Conservation (phyloP, 2,888 invertebrate genomes). For the Trissoscelio sp. region DNA sequence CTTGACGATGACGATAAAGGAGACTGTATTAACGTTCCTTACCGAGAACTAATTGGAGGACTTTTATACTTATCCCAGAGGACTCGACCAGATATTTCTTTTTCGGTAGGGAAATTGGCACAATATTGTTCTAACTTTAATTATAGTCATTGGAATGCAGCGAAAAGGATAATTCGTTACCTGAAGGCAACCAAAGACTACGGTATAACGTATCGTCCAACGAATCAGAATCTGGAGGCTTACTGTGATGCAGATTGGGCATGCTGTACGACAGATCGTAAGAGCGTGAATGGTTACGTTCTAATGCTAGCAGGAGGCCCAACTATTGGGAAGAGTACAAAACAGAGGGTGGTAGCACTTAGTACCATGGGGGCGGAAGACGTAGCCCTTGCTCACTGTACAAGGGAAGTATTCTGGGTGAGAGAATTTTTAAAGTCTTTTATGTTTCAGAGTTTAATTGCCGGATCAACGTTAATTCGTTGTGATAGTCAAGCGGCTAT, state of each 20-base stretch:
- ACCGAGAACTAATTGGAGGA: conserved; percentile 58
- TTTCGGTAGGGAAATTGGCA: conserved; percentile 29
- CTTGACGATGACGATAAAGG: conserved; percentile 13
- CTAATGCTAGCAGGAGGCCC: conserved; percentile 39
- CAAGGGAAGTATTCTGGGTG: conserved; percentile 46
- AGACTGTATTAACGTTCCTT: conserved; percentile 36
- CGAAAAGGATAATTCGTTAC: conserved; percentile 42
- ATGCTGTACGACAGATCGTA: conserved; percentile 24
- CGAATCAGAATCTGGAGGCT: conserved; percentile 12
- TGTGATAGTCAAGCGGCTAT: background rate
- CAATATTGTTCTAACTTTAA: conserved; percentile 26
- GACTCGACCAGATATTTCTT: conserved; percentile 65
- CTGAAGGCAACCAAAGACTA: conserved; percentile 32
- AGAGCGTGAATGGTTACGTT: conserved; percentile 50
- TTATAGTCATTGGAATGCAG: conserved; percentile 53
- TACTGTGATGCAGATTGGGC: conserved; percentile 60
- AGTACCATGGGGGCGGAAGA: conserved; percentile 64
- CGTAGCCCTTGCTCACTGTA: conserved; percentile 27
- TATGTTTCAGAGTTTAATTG: background rate
- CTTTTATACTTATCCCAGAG: conserved; percentile 56
- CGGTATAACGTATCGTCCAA: conserved; percentile 10
- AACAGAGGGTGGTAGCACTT: conserved; percentile 43
- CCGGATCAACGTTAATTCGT: too few species aligned
- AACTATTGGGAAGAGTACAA: conserved; percentile 48
- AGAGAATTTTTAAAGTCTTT: conserved; percentile 28